Conservation (phyloP, 1,140 invertebrate species). For the Papilio helenus region DNA sequence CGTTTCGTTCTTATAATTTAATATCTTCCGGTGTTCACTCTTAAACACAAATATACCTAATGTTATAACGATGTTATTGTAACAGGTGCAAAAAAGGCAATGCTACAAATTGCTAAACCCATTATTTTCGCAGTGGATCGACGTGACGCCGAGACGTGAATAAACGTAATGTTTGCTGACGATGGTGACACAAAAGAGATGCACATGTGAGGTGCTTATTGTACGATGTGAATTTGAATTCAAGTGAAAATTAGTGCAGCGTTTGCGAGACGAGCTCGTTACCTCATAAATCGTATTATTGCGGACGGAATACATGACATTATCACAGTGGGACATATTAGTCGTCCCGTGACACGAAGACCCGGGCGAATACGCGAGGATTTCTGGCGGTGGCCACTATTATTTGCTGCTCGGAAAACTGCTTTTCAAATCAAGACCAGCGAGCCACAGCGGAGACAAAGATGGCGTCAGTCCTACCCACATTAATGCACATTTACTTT, state of each 20-base stretch:
- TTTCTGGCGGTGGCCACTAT: conserved; percentile 64
- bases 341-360: conserved; percentile 48
- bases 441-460: conserved; percentile 64
- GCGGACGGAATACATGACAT: conserved; percentile 34
- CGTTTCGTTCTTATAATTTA: conserved; percentile 26
- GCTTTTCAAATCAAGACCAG: conserved; percentile 79
- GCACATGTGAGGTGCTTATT: conserved; percentile 28
- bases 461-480: conserved; percentile 63
- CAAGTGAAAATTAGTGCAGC: conserved; percentile 37
- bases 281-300: conserved; percentile 32
- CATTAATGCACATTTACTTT: conserved; percentile 74
- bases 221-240: conserved; percentile 33
- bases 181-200: conserved; percentile 31
- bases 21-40: conserved; percentile 28
- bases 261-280: conserved; percentile 29
- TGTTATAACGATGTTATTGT: conserved; percentile 20
- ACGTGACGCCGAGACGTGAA: conserved; percentile 17
- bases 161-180: conserved; percentile 27
- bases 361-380: conserved; percentile 47
- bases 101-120: neutral
- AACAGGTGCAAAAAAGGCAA: conserved; percentile 20
- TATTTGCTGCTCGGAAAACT: conserved; percentile 74
- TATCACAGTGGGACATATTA: conserved; percentile 55
- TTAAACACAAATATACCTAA: neutral
- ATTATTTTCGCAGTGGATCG: conserved; percentile 24